phyloP scores from a whole-genome alignment of 2,888 invertebrate genomes.

The Caenorhabditis japonica region DNA sequence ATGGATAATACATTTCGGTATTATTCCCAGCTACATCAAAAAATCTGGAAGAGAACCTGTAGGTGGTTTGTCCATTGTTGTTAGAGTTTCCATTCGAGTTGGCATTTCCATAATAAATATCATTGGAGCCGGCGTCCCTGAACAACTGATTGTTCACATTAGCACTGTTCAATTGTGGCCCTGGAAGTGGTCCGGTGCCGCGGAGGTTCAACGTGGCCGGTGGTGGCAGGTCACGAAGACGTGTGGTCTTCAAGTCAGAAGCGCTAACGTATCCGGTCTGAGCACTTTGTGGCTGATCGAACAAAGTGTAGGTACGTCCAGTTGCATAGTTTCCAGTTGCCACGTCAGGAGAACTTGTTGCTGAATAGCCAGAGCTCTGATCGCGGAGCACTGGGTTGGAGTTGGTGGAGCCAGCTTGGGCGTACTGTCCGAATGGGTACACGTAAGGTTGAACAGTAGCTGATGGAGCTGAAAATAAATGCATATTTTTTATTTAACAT shows the following conservation, averaged over 20 bases:
- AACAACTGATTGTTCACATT: constrained; percentile 33
- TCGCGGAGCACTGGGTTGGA: constrained; percentile 43
- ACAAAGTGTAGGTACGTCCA: constrained; percentile 36
- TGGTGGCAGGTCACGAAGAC: constrained; percentile 51
- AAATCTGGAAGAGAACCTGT: constrained; percentile 49
- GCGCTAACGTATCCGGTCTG: constrained; percentile 45
- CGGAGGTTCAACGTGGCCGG: constrained; percentile 28
- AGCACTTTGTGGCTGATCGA: constrained; percentile 45
- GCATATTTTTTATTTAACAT: background rate
- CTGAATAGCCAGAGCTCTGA: constrained; percentile 11
- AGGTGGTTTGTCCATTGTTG: constrained; percentile 21
- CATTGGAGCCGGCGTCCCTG: constrained; percentile 34
- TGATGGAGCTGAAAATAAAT: constrained; percentile 28
- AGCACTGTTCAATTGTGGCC: constrained; percentile 33
- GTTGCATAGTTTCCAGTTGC: constrained; percentile 16
- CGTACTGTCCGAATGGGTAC: constrained; percentile 52
- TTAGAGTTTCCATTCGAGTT: constrained; percentile 11
- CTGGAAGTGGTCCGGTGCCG: constrained; percentile 54
- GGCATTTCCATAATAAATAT: constrained; percentile 38
- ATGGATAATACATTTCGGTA: constrained; percentile 61
- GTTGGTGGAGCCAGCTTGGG: constrained; percentile 31
- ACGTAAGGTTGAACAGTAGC: constrained; percentile 41
- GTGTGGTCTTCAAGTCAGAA: constrained; percentile 57
- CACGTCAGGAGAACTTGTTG: constrained; percentile 6
- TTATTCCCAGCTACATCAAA: constrained; percentile 55